Evolutionary conservation across 2,113 vertebrate genomes (phyloP).

Genomic region (Tenrec ecaudatus): DNA sequence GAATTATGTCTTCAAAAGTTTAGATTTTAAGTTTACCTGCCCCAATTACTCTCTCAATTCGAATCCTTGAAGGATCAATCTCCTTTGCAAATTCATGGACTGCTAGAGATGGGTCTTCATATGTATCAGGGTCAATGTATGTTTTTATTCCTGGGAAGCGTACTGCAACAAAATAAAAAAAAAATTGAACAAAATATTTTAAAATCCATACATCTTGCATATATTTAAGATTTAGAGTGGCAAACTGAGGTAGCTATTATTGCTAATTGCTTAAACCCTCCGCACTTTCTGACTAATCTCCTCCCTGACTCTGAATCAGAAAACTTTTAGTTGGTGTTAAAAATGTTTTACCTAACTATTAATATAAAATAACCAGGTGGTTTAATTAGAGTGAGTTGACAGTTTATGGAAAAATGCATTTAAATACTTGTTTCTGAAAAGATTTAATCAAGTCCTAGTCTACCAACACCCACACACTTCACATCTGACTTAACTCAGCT

Average conservation of each 20-base stretch:
- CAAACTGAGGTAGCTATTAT: not conserved
- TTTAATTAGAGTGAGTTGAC: conserved; percentile 8
- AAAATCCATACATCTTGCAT: not conserved
- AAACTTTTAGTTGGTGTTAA: not conserved
- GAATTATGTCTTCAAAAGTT: not conserved
- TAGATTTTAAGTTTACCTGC: conserved; percentile 89
- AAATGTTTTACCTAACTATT: not conserved
- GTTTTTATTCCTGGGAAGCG: conserved; percentile 94
- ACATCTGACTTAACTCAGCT: not conserved
- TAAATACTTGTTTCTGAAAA: conserved; percentile 28
- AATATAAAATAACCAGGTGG: conserved; percentile 16
- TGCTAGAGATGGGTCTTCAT: conserved; percentile 96
- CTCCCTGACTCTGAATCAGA: no score
- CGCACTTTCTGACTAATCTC: not conserved
- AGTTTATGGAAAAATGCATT: not conserved
- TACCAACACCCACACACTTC: not conserved
- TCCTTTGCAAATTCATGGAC: conserved; percentile 98
- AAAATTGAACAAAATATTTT: not conserved
- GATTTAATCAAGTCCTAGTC: not conserved
- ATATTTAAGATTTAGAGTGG: not conserved
- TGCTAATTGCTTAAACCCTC: not conserved
- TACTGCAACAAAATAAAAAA: conserved; percentile 85
- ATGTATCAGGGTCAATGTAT: conserved; percentile 96
- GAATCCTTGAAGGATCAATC: conserved; percentile 96
- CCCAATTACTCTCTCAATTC: conserved; percentile 97